Conservation (phyloP, 2,888 invertebrate species). For the Protula sp. region DNA sequence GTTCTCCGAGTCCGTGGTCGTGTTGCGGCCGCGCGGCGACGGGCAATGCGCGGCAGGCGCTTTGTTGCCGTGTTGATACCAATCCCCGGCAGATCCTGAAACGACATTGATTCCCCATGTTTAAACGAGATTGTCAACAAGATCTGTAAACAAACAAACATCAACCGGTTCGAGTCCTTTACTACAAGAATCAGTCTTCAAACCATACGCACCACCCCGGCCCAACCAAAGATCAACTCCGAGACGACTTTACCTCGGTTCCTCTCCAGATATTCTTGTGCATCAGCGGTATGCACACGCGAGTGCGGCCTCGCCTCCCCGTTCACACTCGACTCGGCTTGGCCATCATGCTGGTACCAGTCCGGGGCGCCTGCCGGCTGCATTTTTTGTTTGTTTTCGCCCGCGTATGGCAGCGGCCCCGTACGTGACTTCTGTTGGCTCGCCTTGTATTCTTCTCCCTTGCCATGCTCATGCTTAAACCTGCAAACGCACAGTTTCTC, state of each 20-base stretch:
- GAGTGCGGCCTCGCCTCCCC: not conserved
- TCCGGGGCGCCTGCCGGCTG: not conserved
- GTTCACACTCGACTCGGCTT: not conserved
- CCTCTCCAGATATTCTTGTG: slow-evolving; percentile 19
- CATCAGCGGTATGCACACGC: slow-evolving; percentile 6
- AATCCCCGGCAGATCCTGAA: too few species aligned
- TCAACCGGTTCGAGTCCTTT: too few species aligned
- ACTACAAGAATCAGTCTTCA: too few species aligned
- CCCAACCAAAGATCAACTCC: too few species aligned
- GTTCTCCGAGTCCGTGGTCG: slow-evolving; percentile 3
- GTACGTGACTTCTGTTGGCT: not conserved
- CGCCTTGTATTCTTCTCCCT: not conserved
- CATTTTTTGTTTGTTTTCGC: not conserved
- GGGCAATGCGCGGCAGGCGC: slow-evolving; percentile 5
- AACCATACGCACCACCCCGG: too few species aligned
- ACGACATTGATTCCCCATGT: too few species aligned
- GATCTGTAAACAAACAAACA: too few species aligned
- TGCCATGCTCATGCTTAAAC: not conserved
- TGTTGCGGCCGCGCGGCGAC: not conserved
- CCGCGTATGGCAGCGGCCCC: not conserved
- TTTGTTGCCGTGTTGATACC: not conserved
- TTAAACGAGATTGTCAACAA: too few species aligned
- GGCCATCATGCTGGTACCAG: not conserved
- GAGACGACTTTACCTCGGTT: too few species aligned
- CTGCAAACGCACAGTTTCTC: too few species aligned